Percentiles rank a stretch among this genome's conserved stretches.
phyloP scores from a whole-genome alignment of 2,888 invertebrate genomes.

The Yponomeuta plumbellus region DNA sequence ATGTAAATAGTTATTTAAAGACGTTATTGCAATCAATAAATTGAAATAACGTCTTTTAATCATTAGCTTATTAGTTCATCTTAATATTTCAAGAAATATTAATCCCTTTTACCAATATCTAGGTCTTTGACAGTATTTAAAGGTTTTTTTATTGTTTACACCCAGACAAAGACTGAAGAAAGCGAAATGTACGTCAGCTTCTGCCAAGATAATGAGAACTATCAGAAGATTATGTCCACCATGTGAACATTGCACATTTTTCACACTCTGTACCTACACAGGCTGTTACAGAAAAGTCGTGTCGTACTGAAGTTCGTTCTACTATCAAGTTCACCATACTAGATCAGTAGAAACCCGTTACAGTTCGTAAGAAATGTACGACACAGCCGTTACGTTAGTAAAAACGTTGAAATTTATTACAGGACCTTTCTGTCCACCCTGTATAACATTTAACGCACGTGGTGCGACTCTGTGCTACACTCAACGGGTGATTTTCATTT shows the following conservation, averaged over 20 bases:
- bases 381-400: background rate
- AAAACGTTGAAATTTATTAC: background rate
- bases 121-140: no score
- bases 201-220: background rate
- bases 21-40: no score
- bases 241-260: background rate
- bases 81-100: no score
- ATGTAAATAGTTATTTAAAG: no score
- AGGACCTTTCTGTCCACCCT: background rate
- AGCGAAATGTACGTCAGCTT: no score
- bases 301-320: background rate
- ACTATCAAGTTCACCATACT: no score
- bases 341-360: background rate
- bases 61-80: no score
- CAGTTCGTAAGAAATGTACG: background rate
- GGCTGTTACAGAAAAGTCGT: background rate
- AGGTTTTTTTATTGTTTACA: no score
- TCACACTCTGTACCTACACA: background rate
- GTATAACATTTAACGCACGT: constrained; percentile 33
- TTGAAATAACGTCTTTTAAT: no score
- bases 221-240: background rate
- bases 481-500: constrained; percentile 61
- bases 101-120: no score
- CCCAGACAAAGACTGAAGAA: no score
- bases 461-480: constrained; percentile 57